These are phyloP conservation scores for Ptychodera flava DNA, from an alignment of 35 echinoderm and acorn worm species.

Conservation along the genomic window DNA sequence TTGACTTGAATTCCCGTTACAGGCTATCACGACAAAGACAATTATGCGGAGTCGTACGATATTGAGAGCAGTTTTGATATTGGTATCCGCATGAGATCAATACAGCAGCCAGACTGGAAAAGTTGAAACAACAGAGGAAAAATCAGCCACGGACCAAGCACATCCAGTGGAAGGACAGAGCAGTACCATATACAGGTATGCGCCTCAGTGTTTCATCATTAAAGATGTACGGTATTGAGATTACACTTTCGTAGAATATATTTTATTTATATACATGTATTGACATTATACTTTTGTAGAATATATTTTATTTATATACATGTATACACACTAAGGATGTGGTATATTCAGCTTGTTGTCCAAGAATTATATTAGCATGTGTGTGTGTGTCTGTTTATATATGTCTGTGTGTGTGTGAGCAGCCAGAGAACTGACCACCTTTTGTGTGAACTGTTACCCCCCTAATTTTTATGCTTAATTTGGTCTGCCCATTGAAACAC, in stretches of 20 bases:
- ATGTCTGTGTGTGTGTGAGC: too few species aligned
- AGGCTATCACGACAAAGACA: slow-evolving; percentile 48
- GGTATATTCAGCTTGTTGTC: too few species aligned
- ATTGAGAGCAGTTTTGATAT: slow-evolving; percentile 91
- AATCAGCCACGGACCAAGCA: slow-evolving; percentile 68
- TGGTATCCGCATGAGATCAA: slow-evolving; percentile 80
- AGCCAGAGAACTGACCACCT: too few species aligned
- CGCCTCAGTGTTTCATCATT: not conserved
- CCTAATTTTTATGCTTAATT: too few species aligned
- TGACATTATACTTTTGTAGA: not conserved
- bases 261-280: not conserved
- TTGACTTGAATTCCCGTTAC: too few species aligned
- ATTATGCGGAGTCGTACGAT: slow-evolving; percentile 87
- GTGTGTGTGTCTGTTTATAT: too few species aligned
- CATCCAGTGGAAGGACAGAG: slow-evolving; percentile 85
- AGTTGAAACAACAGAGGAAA: slow-evolving; percentile 78
- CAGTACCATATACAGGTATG: slow-evolving; percentile 60
- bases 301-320: too few species aligned
- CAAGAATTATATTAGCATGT: too few species aligned
- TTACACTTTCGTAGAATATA: not conserved
- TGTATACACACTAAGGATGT: too few species aligned
- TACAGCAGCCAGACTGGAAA: slow-evolving; percentile 86
- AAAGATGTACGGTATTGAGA: too few species aligned
- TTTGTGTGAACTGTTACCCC: too few species aligned
- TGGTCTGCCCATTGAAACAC: too few species aligned